Evolutionary conservation across 2,888 invertebrate species (phyloP).

Genomic region (Ichneumoninae sp.): DNA sequence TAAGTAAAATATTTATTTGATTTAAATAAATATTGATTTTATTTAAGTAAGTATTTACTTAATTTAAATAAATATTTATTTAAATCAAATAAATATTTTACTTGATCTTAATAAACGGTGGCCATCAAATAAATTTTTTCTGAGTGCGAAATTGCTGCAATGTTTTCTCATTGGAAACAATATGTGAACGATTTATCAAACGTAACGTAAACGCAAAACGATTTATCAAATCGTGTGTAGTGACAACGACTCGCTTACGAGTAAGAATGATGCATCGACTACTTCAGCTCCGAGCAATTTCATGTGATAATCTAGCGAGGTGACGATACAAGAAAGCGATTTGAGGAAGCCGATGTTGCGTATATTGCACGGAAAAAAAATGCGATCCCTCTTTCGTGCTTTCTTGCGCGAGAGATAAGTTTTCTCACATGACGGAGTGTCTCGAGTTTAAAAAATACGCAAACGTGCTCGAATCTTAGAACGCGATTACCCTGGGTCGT

Average conservation of each 20-base stretch:
- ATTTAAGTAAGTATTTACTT: too few relatives aligned
- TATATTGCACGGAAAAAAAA: neutral
- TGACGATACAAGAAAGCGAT: neutral
- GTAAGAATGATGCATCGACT: neutral
- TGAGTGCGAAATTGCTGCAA: neutral
- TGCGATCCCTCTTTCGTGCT: neutral
- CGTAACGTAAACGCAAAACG: neutral
- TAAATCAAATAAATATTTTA: too few relatives aligned
- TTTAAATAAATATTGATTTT: too few relatives aligned
- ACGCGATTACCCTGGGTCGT: neutral
- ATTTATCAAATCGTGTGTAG: neutral
- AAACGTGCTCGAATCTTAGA: neutral
- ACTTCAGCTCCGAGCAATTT: neutral
- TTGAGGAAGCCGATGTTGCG: neutral
- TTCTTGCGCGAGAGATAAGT: slow-evolving; percentile 10
- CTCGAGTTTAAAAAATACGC: neutral
- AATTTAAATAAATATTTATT: too few relatives aligned
- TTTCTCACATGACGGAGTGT: neutral
- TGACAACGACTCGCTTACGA: neutral
- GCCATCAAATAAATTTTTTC: too few relatives aligned
- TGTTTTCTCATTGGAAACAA: neutral
- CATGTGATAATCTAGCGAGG: neutral
- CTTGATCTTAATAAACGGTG: too few relatives aligned
- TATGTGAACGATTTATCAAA: slow-evolving; percentile 39
- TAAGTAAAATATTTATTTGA: too few relatives aligned